Evolutionary conservation across 1,140 invertebrate genomes (phyloP), one percentile per base, ranked within the genome.

Genomic region (Drosophila lowei): DNA sequence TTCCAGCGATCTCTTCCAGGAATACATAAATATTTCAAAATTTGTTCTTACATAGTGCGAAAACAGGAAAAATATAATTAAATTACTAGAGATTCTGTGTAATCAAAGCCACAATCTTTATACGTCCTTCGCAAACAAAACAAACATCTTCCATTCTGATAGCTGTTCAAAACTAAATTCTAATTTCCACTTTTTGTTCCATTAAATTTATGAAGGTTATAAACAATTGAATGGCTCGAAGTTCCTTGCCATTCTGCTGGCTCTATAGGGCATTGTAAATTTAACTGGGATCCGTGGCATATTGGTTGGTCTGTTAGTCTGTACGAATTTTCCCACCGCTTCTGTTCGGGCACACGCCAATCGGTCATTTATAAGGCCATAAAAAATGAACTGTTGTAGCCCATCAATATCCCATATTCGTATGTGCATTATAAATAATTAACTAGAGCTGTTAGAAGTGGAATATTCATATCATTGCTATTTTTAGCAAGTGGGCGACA

Each of bases 351-450:
- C 71, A 25, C 52, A 64, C 70, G 71, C 70, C 71, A 49, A 43
- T 56, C 49, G n/a, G 34, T 38, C 28, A 9, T 55, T 57, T 64
- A 58, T 38, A 47, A 53, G 43, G 13, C 53, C 21, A 74, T 74
- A 74, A 74, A 52, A 53, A 49, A 53, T 55, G 30, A 28, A 41
- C 47, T 43, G 23, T 75, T 60, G 55, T 53, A 18, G 55, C 16
- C 57, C 47, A 52, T 46, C 52, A 77, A 59, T 53, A 38, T 11
- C 38, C 42, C 44, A 47, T 34, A 56, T 18, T 30, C 43, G 38
- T 75, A 68, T 57, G 25, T 11, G 25, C 46, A 55, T 75, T 77
- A 67, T 61, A 71, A 75, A 68, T 62, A 60, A 41, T 61, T 77
- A 75, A 59, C 50, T 55, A 41, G 16, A 34, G 71, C 55, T 46